Percentiles rank a stretch among this genome's conserved stretches.
phyloP scores from a whole-genome alignment of 2,113 vertebrate genomes.

The Callipepla californica region DNA sequence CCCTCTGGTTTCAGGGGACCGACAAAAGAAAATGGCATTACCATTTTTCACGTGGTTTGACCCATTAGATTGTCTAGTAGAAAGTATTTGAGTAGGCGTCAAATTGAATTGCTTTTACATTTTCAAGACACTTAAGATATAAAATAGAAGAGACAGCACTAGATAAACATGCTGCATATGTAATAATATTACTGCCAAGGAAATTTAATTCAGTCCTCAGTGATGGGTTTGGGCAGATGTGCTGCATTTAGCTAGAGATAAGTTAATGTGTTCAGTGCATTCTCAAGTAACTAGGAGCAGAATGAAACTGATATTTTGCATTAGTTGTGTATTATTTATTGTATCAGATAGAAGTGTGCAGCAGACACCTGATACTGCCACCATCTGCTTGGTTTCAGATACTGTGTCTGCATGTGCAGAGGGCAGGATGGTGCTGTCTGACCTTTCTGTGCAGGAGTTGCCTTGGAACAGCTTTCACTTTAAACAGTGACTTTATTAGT shows the following conservation, averaged over 20 bases:
- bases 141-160: slow-evolving; percentile 60
- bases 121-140: slow-evolving; percentile 65
- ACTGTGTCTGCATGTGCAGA: neutral
- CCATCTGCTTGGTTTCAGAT: slow-evolving; percentile 15
- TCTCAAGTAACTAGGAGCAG: slow-evolving; percentile 65
- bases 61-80: slow-evolving; percentile 54
- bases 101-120: slow-evolving; percentile 72
- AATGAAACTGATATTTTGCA: slow-evolving; percentile 66
- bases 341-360: slow-evolving; percentile 54
- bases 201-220: slow-evolving; percentile 70
- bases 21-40: slow-evolving; percentile 35
- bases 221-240: slow-evolving; percentile 63
- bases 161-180: slow-evolving; percentile 53
- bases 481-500: neutral
- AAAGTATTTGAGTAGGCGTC: slow-evolving; percentile 45
- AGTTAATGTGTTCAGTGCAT: slow-evolving; percentile 24
- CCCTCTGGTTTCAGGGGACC: neutral
- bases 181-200: slow-evolving; percentile 66
- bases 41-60: slow-evolving; percentile 59
- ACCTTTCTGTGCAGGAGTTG: neutral
- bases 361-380: slow-evolving; percentile 42
- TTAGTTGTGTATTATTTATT: slow-evolving; percentile 76
- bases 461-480: neutral
- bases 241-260: slow-evolving; percentile 65
- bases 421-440: neutral